A percentile compares a stretch with the other conserved stretches of the same genome.
Conservation (phyloP, 2,113 vertebrate genomes). For the Dasyurus viverrinus region DNA sequence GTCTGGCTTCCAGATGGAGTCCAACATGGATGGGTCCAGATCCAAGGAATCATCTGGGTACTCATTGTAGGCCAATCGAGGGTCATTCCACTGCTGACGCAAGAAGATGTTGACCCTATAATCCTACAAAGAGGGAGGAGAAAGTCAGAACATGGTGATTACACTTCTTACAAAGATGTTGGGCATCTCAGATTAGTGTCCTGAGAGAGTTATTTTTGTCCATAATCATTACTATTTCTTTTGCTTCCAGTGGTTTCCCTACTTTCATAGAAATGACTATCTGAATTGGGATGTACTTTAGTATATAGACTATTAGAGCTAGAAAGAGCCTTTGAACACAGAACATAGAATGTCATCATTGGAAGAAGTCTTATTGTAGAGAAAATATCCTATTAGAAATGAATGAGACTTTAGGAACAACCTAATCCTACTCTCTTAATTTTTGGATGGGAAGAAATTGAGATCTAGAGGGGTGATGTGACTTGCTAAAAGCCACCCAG, state of each 20-base stretch:
- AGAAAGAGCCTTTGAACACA: background rate
- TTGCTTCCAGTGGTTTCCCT: background rate
- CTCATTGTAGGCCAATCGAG: slow-evolving; percentile 96
- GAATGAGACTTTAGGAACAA: background rate
- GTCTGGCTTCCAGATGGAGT: slow-evolving; percentile 99
- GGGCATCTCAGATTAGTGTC: background rate
- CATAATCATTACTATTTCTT: background rate
- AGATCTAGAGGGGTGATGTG: background rate
- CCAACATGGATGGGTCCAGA: slow-evolving; percentile 98
- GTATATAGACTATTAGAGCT: background rate
- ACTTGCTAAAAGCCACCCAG: no score
- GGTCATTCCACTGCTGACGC: slow-evolving; percentile 98
- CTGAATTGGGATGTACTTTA: background rate
- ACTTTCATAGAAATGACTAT: background rate
- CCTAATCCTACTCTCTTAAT: background rate
- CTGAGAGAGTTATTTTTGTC: background rate
- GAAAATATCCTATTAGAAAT: background rate
- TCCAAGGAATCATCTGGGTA: slow-evolving; percentile 97
- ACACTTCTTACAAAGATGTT: no score
- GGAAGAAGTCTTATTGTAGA: background rate
- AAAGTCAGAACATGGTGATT: background rate
- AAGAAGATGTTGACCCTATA: slow-evolving; percentile 99
- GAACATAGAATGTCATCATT: background rate
- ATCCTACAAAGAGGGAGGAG: slow-evolving; percentile 84
- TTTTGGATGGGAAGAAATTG: background rate